Evolutionary conservation across 2,113 vertebrate species (phyloP), one percentile per base, ranked within the genome.

Genomic region (Colossoma macropomum): DNA sequence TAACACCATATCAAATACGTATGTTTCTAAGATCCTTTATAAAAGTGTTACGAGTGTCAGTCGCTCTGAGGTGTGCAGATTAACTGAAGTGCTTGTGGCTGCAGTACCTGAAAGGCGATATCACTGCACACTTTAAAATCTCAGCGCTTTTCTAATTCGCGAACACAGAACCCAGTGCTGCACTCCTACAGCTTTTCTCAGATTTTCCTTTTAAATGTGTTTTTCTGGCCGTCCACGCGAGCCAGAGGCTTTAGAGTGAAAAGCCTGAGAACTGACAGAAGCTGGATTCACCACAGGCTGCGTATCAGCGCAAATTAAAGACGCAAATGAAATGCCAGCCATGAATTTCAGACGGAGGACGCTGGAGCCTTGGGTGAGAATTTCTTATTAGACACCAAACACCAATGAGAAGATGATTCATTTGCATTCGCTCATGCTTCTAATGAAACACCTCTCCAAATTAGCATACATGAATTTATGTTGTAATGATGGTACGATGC

Each of bases 321-420:
- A 76, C 73, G 23, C 16, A 63, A 85, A 86, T 78, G 27, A 85
- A 78, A 68, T 41, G 45, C 32, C 41, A 62, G 38, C 10, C 66
- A 50, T 28, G 28, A 59, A 62, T 60, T 38, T 41, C 13, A 59
- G 65, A 59, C 73, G 17, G 17, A 71, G 52, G 65, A 25, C 19
- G n/a, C 32, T 9, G 32, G 23, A 52, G 54, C 27, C 0, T 27
- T 38, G 34, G 68, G 54, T 78, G 80, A 30, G 74, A 78, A 19
- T 77, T 77, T 59, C 65, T 27, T 75, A 7, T 54, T 68, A 68
- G 62, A 66, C 28, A 16, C 27, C 2, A 7, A 66, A 19, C 28
- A 68, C 12, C 65, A 65, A 16, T 0, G n/a, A 28, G 62, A 16
- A 6, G 27, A 27, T 25, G 25, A 28, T 27, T 65, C 50, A 52